Base-by-base conservation (phyloP, 2,113 vertebrate genomes). In the Eurypyga helias region DNA sequence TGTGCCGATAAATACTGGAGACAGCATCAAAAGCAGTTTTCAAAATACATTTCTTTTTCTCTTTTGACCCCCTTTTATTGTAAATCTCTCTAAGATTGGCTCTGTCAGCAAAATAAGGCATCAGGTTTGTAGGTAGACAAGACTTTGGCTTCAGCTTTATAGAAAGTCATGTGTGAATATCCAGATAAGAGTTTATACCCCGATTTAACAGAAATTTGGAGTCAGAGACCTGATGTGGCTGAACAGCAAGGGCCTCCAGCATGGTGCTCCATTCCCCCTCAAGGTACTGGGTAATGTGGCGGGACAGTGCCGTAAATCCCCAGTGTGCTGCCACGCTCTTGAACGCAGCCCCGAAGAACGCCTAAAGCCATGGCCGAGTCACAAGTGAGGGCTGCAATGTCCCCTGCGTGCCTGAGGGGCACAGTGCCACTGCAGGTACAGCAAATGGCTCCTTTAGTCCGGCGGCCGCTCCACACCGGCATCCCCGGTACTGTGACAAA, bases 11-110 rank as follows among this genome's bases (percentile, higher is more conserved):
- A 92, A 57, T 70, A 33, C 20, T 79, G 62, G 78, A 83, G 93
- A 31, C 49, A 61, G 45, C 4, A 1, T 79, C 36, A 83, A 89
- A 90, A 66, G 26, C 20, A 3, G 17, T 79, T 79, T 92, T 78
- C 28, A 46, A 81, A 95, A 95, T 41, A 8, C 3, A 9, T 90
- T 76, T 76, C 3, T 87, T 93, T 73, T 87, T 82, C 61, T 93
- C 61, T 87, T 81, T 72, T 83, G 62, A 70, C 48, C n/a, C 11
- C 16, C 16, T 54, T 91, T 90, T 78, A 21, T 36, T 67, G 33
- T 72, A 79, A 85, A 83, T 81, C 48, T 62, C 46, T 94, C 33
- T 43, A 61, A 41, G 41, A 48, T 33, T 70, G 31, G 43, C 58
- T 86, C 72, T 52, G 57, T 60, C 54, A 65, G 43, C 62, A 87